Evolutionary conservation across 2,797 vertebrate species (phyloP).

Genomic region (Eulemur mongoz): DNA sequence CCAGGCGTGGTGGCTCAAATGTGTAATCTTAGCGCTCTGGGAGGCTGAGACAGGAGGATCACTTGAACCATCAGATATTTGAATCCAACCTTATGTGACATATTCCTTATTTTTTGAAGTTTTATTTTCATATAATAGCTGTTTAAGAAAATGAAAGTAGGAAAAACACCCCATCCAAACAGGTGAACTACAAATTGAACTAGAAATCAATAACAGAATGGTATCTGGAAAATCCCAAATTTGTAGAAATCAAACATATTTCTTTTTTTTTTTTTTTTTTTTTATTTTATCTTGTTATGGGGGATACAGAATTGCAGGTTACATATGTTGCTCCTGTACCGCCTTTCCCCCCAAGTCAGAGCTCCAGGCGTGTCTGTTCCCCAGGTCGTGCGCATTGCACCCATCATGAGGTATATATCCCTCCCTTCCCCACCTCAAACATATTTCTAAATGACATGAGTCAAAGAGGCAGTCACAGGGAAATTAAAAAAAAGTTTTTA

Average conservation of each 20-base stretch:
- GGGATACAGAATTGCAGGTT: no score
- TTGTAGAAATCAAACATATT: constrained; percentile 5
- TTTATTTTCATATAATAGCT: constrained; percentile 44
- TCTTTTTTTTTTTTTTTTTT: no score
- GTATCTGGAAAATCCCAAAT: neutral
- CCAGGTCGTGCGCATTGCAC: no score
- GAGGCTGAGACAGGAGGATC: neutral
- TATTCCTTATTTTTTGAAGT: neutral
- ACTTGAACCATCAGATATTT: constrained; percentile 13
- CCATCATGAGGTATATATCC: no score
- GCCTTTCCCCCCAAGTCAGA: no score
- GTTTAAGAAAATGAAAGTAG: constrained; percentile 52
- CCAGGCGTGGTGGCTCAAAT: neutral
- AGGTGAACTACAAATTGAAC: neutral
- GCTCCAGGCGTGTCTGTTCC: no score
- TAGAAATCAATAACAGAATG: constrained; percentile 3
- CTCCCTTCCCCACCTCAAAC: no score
- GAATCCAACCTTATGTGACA: neutral
- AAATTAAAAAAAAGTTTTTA: constrained; percentile 42
- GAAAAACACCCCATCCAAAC: neutral
- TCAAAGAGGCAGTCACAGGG: neutral
- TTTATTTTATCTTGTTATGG: no score
- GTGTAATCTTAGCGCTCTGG: neutral
- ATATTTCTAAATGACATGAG: neutral
- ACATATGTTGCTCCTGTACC: no score